Conservation (phyloP, 2,113 vertebrate species). For the Gobio gobio region DNA sequence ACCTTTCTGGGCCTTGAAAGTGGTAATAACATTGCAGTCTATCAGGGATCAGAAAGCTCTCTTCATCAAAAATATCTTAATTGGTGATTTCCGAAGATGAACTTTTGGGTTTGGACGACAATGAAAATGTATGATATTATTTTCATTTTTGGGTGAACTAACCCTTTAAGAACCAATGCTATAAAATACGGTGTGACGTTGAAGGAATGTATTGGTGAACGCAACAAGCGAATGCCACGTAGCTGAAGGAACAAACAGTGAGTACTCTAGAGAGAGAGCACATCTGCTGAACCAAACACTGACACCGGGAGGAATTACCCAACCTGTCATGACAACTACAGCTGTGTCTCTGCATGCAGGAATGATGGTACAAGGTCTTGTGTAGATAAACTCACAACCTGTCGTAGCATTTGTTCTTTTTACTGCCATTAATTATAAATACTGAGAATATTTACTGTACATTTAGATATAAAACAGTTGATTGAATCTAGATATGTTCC, state of each 20-base stretch:
- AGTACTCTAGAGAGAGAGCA: neutral
- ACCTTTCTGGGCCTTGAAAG: too few species aligned
- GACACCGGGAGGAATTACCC: neutral
- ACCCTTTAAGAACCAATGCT: neutral
- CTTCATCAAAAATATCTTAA: too few species aligned
- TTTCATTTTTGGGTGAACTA: too few species aligned
- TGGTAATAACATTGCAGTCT: too few species aligned
- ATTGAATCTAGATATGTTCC: constrained; percentile 76
- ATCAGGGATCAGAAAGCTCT: too few species aligned
- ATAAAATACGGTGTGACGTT: neutral
- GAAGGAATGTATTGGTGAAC: neutral
- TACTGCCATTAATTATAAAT: constrained; percentile 89
- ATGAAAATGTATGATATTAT: too few species aligned
- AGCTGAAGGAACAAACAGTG: neutral
- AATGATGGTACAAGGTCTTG: neutral
- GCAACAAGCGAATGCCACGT: neutral
- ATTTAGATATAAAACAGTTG: constrained; percentile 88
- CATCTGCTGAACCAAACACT: neutral
- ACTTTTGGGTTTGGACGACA: too few species aligned
- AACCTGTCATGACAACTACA: constrained; percentile 8
- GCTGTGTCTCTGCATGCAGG: neutral
- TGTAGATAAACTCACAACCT: constrained; percentile 58
- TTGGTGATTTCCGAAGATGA: too few species aligned
- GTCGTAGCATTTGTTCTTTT: constrained; percentile 73
- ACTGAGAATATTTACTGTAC: constrained; percentile 89